Evolutionary conservation across 2,888 invertebrate genomes (phyloP), one percentile per base, ranked within the genome.

Genomic region (Thyatira batis): DNA sequence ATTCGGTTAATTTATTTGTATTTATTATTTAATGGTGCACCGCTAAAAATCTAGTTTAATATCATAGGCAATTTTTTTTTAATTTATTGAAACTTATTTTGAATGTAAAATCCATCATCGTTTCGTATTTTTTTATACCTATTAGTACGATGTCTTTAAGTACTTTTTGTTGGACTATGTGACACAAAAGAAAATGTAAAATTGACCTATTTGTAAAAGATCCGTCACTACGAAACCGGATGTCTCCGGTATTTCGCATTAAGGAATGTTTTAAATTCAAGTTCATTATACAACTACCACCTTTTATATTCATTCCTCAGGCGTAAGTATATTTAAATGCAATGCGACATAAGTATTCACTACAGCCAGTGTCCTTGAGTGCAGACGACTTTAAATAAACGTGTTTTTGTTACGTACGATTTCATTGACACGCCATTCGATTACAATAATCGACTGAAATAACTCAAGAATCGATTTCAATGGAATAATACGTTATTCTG

Each of bases 351-450:
- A 33, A 11, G 17, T 39, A 17, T 17, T 39, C 39, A 39, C 33
- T 17, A 33, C 33, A 4, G 6, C 3, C n/a, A 5, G 8, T n/a
- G 48, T 20, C 48, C 48, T 48, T 48, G 48, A 23, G 13, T 25
- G 8, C 25, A 6, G 13, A 45, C 44, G 20, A 10, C 23, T 27
- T 46, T 46, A 46, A 25, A 46, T 27, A 46, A 46, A 46, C 25
- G 9, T 28, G 27, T 28, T 48, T 48, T 27, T 27, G 27, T 48
- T 27, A 48, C 27, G 20, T 48, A 48, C 27, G 11, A 17, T 39
- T 48, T 48, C 48, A 59, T 56, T 54, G 62, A 55, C 55, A 62
- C 44, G 49, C 20, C 11, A 45, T 58, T 66, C 64, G 60, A 63
- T 66, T 55, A 13, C 53, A 66, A 63, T 56, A 13, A n/a, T 45